Evolutionary conservation across 2,797 vertebrate genomes (phyloP), one percentile per base, ranked within the genome.

Genomic region (Vultur gryphus): DNA sequence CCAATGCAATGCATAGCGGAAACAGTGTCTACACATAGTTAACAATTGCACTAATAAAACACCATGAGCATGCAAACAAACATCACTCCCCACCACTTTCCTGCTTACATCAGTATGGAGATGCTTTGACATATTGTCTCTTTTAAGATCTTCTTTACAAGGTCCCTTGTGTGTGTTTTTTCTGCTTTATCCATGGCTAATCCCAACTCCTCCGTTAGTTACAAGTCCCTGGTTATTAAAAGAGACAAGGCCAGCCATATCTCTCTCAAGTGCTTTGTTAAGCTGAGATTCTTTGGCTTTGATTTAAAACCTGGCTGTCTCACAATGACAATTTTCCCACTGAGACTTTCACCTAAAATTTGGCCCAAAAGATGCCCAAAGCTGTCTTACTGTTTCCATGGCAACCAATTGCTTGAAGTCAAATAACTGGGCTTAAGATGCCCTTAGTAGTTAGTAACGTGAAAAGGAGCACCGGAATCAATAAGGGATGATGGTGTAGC

Each of bases 321-420:
- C 52, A 70, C 62, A 90, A 25, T 26, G 72, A 89, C 82, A 93
- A 41, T 94, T 94, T 89, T 93, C 57, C 90, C 66, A 82, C 65
- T 72, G 84, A 95, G 83, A 54, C 52, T 87, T 96, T 76, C 78
- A 91, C 91, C 71, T 89, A 54, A 90, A 97, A 76, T 94, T 89
- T 94, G 87, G 71, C 84, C 90, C 82, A 31, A 76, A 91, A 95
- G 71, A 89, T 84, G 79, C 76, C 91, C 76, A 86, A 94, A 95
- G 65, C 69, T 86, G 61, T 73, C 62, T 76, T 79, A 65, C 59
- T 76, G 67, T 95, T 95, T 81, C 93, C 78, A 51, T 79, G 78
- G 72, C 58, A 94, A 94, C 55, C 4, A 48, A 65, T 66, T 71
- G 11, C 84, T 92, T 73, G 52, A 95, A 93, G 76, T 92, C 87